Conservation (phyloP, 2,888 invertebrate genomes). For the Pogonocherus hispidulus region DNA sequence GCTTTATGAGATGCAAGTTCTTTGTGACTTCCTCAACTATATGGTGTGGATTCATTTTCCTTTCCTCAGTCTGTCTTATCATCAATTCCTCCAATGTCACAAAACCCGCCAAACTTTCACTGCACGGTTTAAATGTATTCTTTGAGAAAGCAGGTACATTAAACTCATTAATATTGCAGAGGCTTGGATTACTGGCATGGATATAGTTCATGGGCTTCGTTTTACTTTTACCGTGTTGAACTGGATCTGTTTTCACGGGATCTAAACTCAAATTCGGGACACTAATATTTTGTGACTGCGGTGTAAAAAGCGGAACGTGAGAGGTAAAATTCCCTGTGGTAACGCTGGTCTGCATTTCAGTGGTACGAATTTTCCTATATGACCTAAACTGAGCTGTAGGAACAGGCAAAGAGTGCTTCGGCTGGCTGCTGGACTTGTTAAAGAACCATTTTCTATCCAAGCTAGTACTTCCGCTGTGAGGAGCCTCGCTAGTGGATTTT, state of each 20-base stretch:
- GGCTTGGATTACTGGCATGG: slow-evolving; percentile 81
- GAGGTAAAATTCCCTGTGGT: slow-evolving; percentile 68
- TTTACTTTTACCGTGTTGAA: slow-evolving; percentile 24
- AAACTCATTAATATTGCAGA: slow-evolving; percentile 74
- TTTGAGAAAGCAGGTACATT: slow-evolving; percentile 59
- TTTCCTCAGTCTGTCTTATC: slow-evolving; percentile 83
- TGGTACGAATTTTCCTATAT: slow-evolving; percentile 75
- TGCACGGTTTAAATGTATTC: slow-evolving; percentile 64
- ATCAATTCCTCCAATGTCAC: slow-evolving; percentile 86
- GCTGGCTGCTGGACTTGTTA: slow-evolving; percentile 64
- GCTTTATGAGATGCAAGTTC: slow-evolving; percentile 67
- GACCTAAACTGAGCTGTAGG: slow-evolving; percentile 84
- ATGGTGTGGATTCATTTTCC: slow-evolving; percentile 68
- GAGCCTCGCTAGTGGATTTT: slow-evolving; percentile 55
- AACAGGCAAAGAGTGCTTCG: slow-evolving; percentile 76
- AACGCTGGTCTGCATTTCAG: slow-evolving; percentile 64
- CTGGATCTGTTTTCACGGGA: slow-evolving; percentile 27
- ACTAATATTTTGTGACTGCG: slow-evolving; percentile 62
- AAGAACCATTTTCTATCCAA: slow-evolving; percentile 81
- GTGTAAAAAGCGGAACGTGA: slow-evolving; percentile 65
- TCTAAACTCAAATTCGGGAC: slow-evolving; percentile 63
- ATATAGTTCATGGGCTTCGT: slow-evolving; percentile 75
- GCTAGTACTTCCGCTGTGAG: slow-evolving; percentile 74
- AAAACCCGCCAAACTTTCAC: slow-evolving; percentile 77
- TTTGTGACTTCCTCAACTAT: slow-evolving; percentile 59